A percentile compares a stretch with the other conserved stretches of the same genome.
Evolutionary conservation across 92 coral and sea anemone genomes (phyloP).

Genomic region (Scolanthus callimorphus): DNA sequence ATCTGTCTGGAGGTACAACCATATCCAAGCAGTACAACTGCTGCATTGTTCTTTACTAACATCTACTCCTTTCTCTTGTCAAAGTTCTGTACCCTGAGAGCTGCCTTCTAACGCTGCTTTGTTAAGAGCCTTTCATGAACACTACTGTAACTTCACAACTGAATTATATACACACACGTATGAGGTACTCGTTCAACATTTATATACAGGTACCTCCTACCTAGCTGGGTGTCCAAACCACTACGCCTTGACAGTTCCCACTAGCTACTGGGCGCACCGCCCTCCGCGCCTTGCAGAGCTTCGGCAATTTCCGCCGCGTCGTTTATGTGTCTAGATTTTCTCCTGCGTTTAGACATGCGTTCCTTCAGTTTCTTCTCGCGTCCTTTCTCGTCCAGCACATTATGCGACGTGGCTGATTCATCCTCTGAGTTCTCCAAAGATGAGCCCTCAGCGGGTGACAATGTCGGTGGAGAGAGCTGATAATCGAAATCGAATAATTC

Average conservation of each 20-base stretch:
- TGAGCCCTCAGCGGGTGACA: slow-evolving; percentile 52
- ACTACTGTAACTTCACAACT: no score
- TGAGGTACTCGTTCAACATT: not conserved
- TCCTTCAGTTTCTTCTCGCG: slow-evolving; percentile 88
- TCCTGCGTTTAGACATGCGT: slow-evolving; percentile 84
- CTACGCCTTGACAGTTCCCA: not conserved
- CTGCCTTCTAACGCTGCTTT: no score
- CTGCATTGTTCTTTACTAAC: no score
- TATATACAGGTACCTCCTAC: not conserved
- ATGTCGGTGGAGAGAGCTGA: slow-evolving; percentile 74
- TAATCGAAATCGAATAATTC: no score
- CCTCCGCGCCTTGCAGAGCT: slow-evolving; percentile 34
- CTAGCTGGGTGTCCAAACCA: not conserved
- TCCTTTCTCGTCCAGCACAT: slow-evolving; percentile 86
- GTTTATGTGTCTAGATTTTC: slow-evolving; percentile 44
- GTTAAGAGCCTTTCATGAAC: no score
- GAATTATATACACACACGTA: no score
- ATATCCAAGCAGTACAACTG: no score
- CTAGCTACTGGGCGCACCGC: slow-evolving; percentile 34
- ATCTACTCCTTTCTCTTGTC: no score
- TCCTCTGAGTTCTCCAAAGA: slow-evolving; percentile 76
- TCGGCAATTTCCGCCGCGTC: slow-evolving; percentile 29
- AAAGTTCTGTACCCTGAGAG: no score
- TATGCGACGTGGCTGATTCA: slow-evolving; percentile 53
- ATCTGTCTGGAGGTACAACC: no score